Evolutionary conservation across 2,113 vertebrate species (phyloP).

Genomic region (Paratilapia polleni): DNA sequence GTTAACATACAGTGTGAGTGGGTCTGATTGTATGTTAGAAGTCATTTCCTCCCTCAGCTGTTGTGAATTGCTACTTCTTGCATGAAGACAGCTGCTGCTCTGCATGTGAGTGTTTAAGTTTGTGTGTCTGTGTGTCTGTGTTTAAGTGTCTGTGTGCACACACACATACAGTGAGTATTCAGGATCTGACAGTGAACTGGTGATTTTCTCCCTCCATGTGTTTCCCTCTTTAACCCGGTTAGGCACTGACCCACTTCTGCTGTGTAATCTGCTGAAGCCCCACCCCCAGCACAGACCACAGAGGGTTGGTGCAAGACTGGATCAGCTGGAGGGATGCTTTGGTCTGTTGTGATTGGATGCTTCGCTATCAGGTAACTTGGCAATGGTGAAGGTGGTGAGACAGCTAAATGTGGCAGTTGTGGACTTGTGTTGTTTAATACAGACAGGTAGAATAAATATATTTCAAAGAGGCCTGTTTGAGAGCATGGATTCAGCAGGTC

Average conservation of each 20-base stretch:
- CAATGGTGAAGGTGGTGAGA: neutral
- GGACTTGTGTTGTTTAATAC: accelerated
- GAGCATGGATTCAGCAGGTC: too few species aligned
- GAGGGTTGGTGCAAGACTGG: neutral
- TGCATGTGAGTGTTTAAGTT: conserved; percentile 18
- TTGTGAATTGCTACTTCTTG: conserved; percentile 56
- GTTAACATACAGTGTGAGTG: conserved; percentile 5
- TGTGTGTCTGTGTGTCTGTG: neutral
- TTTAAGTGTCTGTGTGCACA: neutral
- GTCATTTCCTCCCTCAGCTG: conserved; percentile 39
- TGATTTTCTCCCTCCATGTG: conserved; percentile 47
- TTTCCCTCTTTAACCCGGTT: conserved; percentile 61
- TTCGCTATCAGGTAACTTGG: neutral
- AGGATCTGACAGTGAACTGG: conserved; percentile 32
- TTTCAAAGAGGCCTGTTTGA: neutral
- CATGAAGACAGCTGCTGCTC: conserved; percentile 62
- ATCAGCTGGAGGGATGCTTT: neutral
- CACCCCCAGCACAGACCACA: conserved; percentile 21
- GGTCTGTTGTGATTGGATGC: neutral
- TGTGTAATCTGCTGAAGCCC: conserved; percentile 53
- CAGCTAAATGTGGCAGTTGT: neutral
- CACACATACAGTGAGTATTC: neutral
- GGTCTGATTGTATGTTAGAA: conserved; percentile 42
- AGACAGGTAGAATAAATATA: neutral
- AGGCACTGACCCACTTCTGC: conserved; percentile 69